Conservation (phyloP, 2,113 vertebrate species). For the Osmerus mordax region DNA sequence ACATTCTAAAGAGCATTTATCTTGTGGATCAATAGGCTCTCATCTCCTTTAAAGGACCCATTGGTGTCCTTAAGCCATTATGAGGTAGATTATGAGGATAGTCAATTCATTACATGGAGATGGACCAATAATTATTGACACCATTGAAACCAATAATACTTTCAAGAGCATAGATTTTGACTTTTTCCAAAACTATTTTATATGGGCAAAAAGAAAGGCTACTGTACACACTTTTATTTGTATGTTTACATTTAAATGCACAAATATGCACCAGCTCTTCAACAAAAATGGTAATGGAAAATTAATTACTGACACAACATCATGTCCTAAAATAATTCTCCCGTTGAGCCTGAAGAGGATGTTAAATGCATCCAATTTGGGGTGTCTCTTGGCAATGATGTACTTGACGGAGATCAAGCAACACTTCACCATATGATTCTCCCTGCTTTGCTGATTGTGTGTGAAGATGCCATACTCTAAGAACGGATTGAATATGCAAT, state of each 20-base stretch:
- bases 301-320: not conserved
- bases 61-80: constrained; percentile 90
- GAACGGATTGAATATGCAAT: constrained; percentile 64
- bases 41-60: constrained; percentile 88
- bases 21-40: constrained; percentile 89
- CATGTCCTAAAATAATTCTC: constrained; percentile 30
- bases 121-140: constrained; percentile 90
- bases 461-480: constrained; percentile 66
- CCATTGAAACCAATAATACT: constrained; percentile 80
- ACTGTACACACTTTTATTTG: not conserved
- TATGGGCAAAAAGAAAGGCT: not conserved
- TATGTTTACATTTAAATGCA: too few relatives aligned
- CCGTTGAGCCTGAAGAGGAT: constrained; percentile 45
- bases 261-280: too few relatives aligned
- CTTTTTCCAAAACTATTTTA: constrained; percentile 25
- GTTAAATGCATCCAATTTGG: constrained; percentile 55
- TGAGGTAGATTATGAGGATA: constrained; percentile 85
- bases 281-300: constrained; percentile 41
- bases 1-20: constrained; percentile 86
- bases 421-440: constrained; percentile 70
- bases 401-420: constrained; percentile 67
- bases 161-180: constrained; percentile 65
- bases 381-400: constrained; percentile 63
- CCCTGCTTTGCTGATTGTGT: constrained; percentile 67
- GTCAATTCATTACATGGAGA: constrained; percentile 90